A percentile compares a stretch with the other conserved stretches of the same genome.
Conservation (phyloP, 2,888 invertebrate genomes). For the Axea sp. region DNA sequence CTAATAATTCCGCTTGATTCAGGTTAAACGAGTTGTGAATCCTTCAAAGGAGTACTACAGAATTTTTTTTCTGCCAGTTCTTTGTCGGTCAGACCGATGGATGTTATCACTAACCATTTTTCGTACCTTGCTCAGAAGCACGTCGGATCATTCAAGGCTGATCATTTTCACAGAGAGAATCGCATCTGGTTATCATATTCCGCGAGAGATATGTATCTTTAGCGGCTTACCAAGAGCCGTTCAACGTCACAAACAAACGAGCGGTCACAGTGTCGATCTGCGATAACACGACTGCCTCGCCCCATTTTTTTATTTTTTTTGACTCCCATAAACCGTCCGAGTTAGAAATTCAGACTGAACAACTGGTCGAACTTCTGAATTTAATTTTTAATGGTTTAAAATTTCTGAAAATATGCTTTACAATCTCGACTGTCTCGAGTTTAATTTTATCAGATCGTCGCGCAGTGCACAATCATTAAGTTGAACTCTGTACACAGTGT, state of each 20-base stretch:
- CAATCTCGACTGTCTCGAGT: no score
- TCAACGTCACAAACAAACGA: constrained; percentile 55
- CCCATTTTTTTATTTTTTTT: constrained; percentile 42
- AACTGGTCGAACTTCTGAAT: no score
- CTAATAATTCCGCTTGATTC: no score
- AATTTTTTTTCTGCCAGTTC: no score
- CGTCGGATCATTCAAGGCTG: constrained; percentile 60
- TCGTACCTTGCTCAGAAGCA: constrained; percentile 56
- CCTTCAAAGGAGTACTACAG: no score
- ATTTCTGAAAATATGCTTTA: no score
- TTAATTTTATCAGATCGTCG: constrained; percentile 38
- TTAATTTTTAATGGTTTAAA: no score
- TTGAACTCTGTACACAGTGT: constrained; percentile 19
- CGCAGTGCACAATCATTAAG: constrained; percentile 31
- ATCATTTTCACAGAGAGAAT: constrained; percentile 58
- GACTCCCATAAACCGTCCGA: constrained; percentile 5
- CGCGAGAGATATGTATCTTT: constrained; percentile 53
- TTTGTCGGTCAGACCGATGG: constrained; percentile 52
- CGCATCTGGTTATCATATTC: constrained; percentile 63
- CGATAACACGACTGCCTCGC: constrained; percentile 46
- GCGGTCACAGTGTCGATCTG: constrained; percentile 39
- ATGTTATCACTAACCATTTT: constrained; percentile 60
- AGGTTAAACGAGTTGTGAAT: no score
- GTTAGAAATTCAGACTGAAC: constrained; percentile 6
- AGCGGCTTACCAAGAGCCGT: constrained; percentile 36